Evolutionary conservation across 2,113 vertebrate genomes (phyloP).

Genomic region (Triplophysa dalaica): DNA sequence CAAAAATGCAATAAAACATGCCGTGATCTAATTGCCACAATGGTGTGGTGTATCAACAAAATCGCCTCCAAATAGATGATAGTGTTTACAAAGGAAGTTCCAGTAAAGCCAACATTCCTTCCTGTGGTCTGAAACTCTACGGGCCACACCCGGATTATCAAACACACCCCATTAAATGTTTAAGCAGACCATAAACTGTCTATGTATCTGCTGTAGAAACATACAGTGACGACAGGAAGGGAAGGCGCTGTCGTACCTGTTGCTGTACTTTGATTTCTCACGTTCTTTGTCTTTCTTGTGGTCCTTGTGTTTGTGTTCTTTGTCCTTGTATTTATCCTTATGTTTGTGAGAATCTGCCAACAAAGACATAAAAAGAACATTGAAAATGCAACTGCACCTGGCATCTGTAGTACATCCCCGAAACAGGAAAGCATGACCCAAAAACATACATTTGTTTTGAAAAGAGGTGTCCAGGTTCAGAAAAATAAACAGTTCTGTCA

Average conservation of each 20-base stretch:
- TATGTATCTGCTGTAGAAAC: neutral
- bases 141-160: constrained; percentile 43
- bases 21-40: constrained; percentile 16
- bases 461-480: neutral
- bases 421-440: constrained; percentile 3
- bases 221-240: neutral
- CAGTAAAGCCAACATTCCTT: constrained; percentile 35
- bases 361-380: constrained; percentile 8
- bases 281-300: constrained; percentile 97
- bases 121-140: constrained; percentile 1
- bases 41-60: constrained; percentile 15
- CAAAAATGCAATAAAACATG: constrained; percentile 34
- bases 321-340: constrained; percentile 95
- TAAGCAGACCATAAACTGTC: neutral
- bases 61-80: constrained; percentile 26
- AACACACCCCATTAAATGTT: constrained; percentile 14
- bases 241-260: constrained; percentile 78
- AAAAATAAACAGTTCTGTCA: neutral
- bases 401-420: constrained; percentile 3
- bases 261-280: constrained; percentile 92
- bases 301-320: constrained; percentile 97
- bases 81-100: constrained; percentile 38
- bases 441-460: neutral
- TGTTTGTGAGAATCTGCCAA: constrained; percentile 91
- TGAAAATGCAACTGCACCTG: constrained; percentile 2